Evolutionary conservation across 2,113 vertebrate species (phyloP), one percentile per base, ranked within the genome.

Genomic region (Jacana jacana): DNA sequence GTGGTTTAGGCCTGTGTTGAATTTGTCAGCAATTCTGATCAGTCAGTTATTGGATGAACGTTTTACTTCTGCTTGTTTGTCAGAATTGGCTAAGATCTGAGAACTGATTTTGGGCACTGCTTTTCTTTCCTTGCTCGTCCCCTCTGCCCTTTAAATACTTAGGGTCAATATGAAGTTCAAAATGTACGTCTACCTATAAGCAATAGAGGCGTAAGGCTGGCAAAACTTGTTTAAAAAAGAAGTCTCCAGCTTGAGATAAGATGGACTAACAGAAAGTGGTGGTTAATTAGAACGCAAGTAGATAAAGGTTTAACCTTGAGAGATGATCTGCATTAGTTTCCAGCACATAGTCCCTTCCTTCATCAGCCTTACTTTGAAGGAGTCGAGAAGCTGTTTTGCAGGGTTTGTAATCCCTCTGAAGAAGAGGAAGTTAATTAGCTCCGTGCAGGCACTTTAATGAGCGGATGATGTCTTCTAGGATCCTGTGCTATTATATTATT

Each of bases 221-320:
- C 30, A 84, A 30, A 89, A 80, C 54, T 55, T 44, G 27, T 42
- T 42, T 42, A 42, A 42, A 42, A 42, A 42, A 40, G 13, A 42
- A 48, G 28, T 23, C 9, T 57, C 5, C 88, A 52, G 33, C 52
- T 58, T 70, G 66, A 51, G 66, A 31, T 65, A 49, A 40, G 10
- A 42, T 58, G 81, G 52, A 27, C 42, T 48, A 63, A 76, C 24
- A 79, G 46, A 49, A 93, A 78, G 49, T 28, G 37, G 19, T 75
- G 42, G 7, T 76, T 94, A 84, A 51, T 91, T 94, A 82, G 87
- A 61, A 95, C 77, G 46, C 60, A 58, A 92, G 65, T 55, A 77
- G 48, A 12, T 61, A 25, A 93, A 83, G 58, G 37, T 75, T 81
- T 91, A 93, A 95, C 69, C 57, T 95, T 93, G 87, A 92, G 77